Percentiles rank a stretch among this genome's conserved stretches.
Conservation (phyloP, 2,797 vertebrate species). For the Enteromius fasciolatus region DNA sequence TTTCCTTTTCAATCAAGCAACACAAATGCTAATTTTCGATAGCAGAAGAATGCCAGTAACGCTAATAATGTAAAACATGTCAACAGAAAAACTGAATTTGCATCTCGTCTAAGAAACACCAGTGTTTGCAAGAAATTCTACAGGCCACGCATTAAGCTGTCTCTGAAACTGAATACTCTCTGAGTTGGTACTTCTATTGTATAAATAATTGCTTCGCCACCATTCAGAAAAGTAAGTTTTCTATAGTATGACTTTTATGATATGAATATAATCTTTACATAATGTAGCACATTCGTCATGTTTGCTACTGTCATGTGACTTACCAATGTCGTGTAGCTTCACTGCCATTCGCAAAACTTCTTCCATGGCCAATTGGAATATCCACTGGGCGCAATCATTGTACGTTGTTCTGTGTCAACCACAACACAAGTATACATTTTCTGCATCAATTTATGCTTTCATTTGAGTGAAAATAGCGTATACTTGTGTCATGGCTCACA, state of each 20-base stretch:
- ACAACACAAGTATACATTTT: no score
- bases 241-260: not conserved
- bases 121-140: not conserved
- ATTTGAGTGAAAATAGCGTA: no score
- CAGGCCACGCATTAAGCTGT: not conserved
- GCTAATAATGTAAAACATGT: slow-evolving; percentile 12
- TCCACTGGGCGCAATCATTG: no score
- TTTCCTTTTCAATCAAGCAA: slow-evolving; percentile 27
- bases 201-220: not conserved
- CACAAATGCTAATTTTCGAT: not conserved
- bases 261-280: not conserved
- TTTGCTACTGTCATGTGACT: not conserved
- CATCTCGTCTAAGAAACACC: not conserved
- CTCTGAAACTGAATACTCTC: not conserved
- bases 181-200: not conserved
- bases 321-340: not conserved
- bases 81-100: slow-evolving; percentile 19
- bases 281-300: not conserved
- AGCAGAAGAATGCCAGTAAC: slow-evolving; percentile 1
- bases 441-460: no score
- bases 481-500: no score
- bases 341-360: not conserved
- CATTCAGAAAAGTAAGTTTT: not conserved
- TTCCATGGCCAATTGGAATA: not conserved
- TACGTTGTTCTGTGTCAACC: no score